A percentile compares a stretch with the other conserved stretches of the same genome.
Evolutionary conservation across 1,140 invertebrate genomes (phyloP).

Genomic region (Listronotus oregonensis): DNA sequence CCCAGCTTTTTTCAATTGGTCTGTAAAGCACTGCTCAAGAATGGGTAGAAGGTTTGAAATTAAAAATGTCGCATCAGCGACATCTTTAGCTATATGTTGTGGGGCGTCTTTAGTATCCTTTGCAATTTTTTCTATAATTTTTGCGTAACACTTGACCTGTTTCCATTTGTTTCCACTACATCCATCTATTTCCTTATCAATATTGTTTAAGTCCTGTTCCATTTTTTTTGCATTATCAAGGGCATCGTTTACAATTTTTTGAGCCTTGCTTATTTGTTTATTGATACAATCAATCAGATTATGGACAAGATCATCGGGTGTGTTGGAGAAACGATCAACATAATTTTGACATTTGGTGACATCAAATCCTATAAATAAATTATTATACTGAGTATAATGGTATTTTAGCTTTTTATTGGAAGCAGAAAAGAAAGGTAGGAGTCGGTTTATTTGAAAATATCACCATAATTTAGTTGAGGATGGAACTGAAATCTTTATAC

Average conservation of each 20-base stretch:
- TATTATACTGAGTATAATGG: too few species aligned
- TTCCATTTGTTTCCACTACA: conserved; percentile 11
- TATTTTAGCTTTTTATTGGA: too few species aligned
- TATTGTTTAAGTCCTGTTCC: conserved; percentile 6
- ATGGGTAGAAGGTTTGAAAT: conserved; percentile 4
- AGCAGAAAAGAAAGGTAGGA: too few species aligned
- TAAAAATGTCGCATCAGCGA: conserved; percentile 11
- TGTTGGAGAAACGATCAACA: conserved; percentile 14
- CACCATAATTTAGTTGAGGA: too few species aligned
- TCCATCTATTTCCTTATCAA: conserved; percentile 17
- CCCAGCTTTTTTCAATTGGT: conserved; percentile 16
- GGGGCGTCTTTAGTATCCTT: conserved; percentile 16
- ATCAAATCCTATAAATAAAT: conserved; percentile 13
- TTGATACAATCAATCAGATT: conserved; percentile 16
- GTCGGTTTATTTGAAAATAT: too few species aligned
- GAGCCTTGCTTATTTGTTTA: conserved; percentile 15
- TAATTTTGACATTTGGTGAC: conserved; percentile 16
- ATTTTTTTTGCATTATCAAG: conserved; percentile 19
- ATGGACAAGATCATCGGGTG: conserved; percentile 10
- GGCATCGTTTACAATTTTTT: conserved; percentile 10
- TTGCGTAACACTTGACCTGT: conserved; percentile 22
- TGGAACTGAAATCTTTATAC: too few species aligned
- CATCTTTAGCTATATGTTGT: conserved; percentile 20
- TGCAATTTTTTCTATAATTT: conserved; percentile 17
- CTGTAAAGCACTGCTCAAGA: conserved; percentile 11